Percentiles rank a stretch among this genome's conserved stretches.
Evolutionary conservation across 2,113 vertebrate genomes (phyloP).

Genomic region (Amphiprion ocellaris): DNA sequence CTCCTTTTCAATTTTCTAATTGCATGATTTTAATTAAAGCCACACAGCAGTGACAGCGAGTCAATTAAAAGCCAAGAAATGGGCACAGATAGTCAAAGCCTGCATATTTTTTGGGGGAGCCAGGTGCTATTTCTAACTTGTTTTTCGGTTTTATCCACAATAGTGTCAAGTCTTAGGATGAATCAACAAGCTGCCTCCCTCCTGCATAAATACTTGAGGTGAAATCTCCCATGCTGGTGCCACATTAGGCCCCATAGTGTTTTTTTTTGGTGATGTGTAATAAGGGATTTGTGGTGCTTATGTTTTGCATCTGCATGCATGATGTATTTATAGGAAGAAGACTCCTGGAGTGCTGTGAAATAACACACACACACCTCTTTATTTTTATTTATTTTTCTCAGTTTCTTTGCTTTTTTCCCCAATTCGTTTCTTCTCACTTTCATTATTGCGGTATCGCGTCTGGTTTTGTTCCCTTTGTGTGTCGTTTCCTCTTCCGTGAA

Average conservation of each 20-base stretch:
- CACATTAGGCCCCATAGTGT: constrained; percentile 33
- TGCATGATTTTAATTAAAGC: constrained; percentile 85
- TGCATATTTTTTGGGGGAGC: constrained; percentile 9
- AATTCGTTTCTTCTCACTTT: background rate
- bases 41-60: constrained; percentile 73
- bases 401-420: background rate
- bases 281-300: constrained; percentile 9
- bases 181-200: constrained; percentile 52
- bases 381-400: background rate
- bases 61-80: constrained; percentile 76
- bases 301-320: constrained; percentile 17
- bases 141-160: constrained; percentile 27
- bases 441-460: constrained; percentile 24
- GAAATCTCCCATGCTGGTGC: constrained; percentile 33
- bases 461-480: constrained; percentile 37
- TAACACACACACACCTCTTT: background rate
- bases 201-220: constrained; percentile 66
- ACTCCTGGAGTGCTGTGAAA: constrained; percentile 11
- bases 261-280: constrained; percentile 8
- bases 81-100: constrained; percentile 58
- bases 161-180: constrained; percentile 8
- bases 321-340: constrained; percentile 24
- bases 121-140: background rate
- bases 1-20: constrained; percentile 83
- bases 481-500: constrained; percentile 39